Base-by-base conservation (phyloP, 2,797 vertebrate species). In the Taenioides sp. region DNA sequence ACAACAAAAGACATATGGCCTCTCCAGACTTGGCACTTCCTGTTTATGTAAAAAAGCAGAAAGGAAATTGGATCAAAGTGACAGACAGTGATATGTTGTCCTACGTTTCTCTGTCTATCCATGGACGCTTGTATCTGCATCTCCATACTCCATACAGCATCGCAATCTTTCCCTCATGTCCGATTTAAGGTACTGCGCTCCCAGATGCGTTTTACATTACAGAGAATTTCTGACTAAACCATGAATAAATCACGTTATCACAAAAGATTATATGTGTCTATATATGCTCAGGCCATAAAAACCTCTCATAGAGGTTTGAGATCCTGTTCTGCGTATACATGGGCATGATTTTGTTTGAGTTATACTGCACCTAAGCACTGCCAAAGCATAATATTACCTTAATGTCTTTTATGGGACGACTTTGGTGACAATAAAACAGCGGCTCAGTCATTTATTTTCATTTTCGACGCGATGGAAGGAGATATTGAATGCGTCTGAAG, bases 201-300 rank as follows among this genome's bases (percentile, higher is more conserved):
- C 77, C 69, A 65, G 55, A 75, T 54, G 70, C 65, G 14, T 47
- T 80, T 85, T 79, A 70, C 76, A 84, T 83, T 72, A 73, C 73
- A 80, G 69, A 57, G 68, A 60, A 49, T 78, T 81, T 82, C 60
- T 75, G 54, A 78, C 63, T 49, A 10, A 25, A 70, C 58, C 59
- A 43, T 76, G 66, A 83, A 83, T 79, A 83, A 55, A 86, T 81
- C 22, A 64, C 78, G 74, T 64, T 37, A 66, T 75, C 55, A 63
- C 52, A 63, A 54, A 54, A 65, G 54, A 65, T 28, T 64, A 69
- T 71, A 72, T 69, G 69, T 70, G 47, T 67, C 34, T 74, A 31
- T 31, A 31, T 31, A 63, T 63, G 50, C 57, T 50, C 34, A 43
- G 34, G 28, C 66, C 52, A 68, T 79, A 75, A 80, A 74, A 49